Base-by-base conservation (phyloP, 1,140 invertebrate species). In the Tetranychus cinnabarinus region DNA sequence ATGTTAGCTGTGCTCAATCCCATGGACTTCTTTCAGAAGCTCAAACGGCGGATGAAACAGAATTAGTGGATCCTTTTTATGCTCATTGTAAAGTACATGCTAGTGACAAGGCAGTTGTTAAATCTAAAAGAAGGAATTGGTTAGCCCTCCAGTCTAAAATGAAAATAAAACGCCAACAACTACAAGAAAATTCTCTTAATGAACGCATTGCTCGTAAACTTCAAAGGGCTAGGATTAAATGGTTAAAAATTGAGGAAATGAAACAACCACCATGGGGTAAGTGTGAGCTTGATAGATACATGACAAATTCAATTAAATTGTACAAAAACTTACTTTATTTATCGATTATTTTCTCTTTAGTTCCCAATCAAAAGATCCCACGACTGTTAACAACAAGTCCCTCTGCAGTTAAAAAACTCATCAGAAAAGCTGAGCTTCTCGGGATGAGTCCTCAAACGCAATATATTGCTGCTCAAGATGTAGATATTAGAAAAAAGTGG, bases 1-100 rank as follows among this genome's bases (percentile, higher is more conserved):
- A 98, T 74, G 91, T 96, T 33, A 97, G 91, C 12, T 98, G 90
- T 77, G 91, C 90, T 33, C 91, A 97, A 74, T 79, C 83, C 48
- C 85, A 90, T 70, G 92, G 92, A 1, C 75, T 95, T 47, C 71
- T 97, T 12, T 88, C 88, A 0, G 91, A 96, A 74, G 87, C 88
- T 34, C 62, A 61, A 1, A 86, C 89, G 68, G 84, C 85, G 7
- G 89, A 92, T 70, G 89, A 93, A 72, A 84, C 59, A 15, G 87
- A 93, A 68, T 88, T 92, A 67, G 89, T 90, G 1, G 91, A 97
- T 77, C 90, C 91, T 1, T 96, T 93, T 72, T 96, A 91, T 73
- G 91, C 90, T 1, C 89, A 96, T 69, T 97, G 92, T 70, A 88
- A 88, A 73, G 76, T 68, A 37, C 75, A 76, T 67, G 74, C 72